Base-by-base conservation (phyloP, 2,888 invertebrate genomes). In the Eutolmus rufibarbis region DNA sequence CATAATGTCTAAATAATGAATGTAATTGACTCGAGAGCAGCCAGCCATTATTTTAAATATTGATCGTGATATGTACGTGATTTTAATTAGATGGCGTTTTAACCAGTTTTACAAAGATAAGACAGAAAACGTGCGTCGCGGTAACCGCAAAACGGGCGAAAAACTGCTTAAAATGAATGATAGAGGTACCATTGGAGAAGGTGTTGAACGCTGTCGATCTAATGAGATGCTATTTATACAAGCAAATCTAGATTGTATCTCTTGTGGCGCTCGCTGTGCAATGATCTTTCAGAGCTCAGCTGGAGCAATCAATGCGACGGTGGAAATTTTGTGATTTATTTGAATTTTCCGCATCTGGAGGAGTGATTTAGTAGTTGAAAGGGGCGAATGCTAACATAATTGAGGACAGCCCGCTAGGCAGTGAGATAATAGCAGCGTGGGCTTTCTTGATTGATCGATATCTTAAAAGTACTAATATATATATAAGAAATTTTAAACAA, bases 11-110 rank as follows among this genome's bases (percentile, higher is more conserved):
- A 28, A 79, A 19, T 79, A 79, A 79, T 79, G 46, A 46, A 23
- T 79, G 79, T 79, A 79, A 79, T 79, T 79, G 46, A 28, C 28
- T 46, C 28, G 9, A 23, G 14, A 19, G 79, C 16, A 43, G 28
- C 16, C 16, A 12, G 46, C 43, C 43, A 79, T 79, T 79, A 79
- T 74, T 79, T 79, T 79, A 79, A 79, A 79, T 79, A 79, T 79
- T 79, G 79, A 43, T 43, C 79, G 79, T 79, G 79, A 79, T 79
- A 79, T 40, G 79, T 79, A 79, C 79, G 40, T 28, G 37, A 43
- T 79, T 79, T 79, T 79, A 79, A 79, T 46, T 79, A 79, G 79
- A 79, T 46, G 79, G 79, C 28, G 46, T 79, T 79, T 51, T 79
- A 23, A 46, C 46, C 79, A 79, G 43, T 79, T 79, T 46, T 9